A percentile compares a stretch with the other conserved stretches of the same genome.
phyloP scores from a whole-genome alignment of 2,797 vertebrate species.

The Spinus olivaceus region DNA sequence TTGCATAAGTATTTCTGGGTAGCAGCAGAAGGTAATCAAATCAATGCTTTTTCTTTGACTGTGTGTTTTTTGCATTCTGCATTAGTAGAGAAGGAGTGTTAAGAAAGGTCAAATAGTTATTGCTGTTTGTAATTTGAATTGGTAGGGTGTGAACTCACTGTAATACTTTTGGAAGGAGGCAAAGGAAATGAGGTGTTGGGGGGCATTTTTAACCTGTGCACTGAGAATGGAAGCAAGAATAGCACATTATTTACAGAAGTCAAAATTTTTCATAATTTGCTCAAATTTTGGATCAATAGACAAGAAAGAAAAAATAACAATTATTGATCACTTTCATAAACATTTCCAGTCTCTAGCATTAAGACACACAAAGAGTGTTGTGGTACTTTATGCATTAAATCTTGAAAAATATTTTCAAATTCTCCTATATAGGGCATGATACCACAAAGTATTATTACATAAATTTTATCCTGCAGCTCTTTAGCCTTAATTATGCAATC shows the following conservation, averaged over 20 bases:
- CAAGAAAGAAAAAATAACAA: background rate
- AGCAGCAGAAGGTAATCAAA: background rate
- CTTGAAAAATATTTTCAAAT: slow-evolving; percentile 6
- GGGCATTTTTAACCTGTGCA: background rate
- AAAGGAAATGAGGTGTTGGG: background rate
- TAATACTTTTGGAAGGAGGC: background rate
- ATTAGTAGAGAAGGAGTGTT: background rate
- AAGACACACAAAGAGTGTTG: background rate
- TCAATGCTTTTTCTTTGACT: background rate
- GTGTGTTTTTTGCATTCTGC: background rate
- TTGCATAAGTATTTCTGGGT: background rate
- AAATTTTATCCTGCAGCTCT: slow-evolving; percentile 52
- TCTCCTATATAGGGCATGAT: background rate
- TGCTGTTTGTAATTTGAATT: background rate
- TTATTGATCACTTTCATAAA: background rate
- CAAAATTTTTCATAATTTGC: background rate
- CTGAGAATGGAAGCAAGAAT: background rate
- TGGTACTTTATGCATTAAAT: background rate
- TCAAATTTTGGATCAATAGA: background rate
- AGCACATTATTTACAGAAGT: background rate
- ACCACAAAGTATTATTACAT: slow-evolving; percentile 21
- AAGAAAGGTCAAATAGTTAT: background rate
- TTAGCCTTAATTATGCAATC: slow-evolving; percentile 47
- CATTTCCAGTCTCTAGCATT: background rate
- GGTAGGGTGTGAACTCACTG: background rate